These are phyloP conservation scores for Armadillidium nasatum DNA, from an alignment of 1,140 invertebrate genomes.

Conservation along the genomic window DNA sequence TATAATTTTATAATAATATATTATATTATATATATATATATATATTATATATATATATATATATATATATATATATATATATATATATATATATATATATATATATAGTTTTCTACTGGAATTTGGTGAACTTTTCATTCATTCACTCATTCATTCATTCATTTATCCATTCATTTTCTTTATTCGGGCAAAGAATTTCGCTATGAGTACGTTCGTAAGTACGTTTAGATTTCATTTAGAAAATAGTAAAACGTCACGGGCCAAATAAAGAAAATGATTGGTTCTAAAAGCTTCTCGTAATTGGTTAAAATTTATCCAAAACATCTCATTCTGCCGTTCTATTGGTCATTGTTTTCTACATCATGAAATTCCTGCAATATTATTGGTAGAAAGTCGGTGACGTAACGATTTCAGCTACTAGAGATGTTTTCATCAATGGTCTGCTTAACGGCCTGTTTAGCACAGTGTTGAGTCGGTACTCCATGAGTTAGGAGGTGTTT, in stretches of 20 bases:
- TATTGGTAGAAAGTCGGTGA: neutral
- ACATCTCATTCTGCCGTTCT: neutral
- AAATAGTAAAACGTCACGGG: neutral
- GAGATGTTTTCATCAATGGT: constrained; percentile 12
- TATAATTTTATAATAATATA: no score
- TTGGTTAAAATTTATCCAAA: constrained; percentile 4
- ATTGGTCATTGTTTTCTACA: neutral
- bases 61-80: constrained; percentile 6
- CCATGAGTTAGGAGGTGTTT: neutral
- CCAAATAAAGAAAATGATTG: neutral
- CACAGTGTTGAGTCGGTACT: neutral
- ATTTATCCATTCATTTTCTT: neutral
- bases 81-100: neutral
- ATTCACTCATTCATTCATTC: neutral
- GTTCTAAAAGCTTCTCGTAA: neutral
- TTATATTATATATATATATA: constrained; percentile 15
- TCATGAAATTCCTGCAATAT: neutral
- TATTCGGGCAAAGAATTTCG: neutral
- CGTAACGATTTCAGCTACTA: neutral
- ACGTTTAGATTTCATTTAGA: neutral
- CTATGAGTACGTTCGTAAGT: neutral
- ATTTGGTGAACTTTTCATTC: neutral
- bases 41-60: constrained; percentile 1
- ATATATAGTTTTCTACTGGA: neutral
- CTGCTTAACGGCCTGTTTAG: neutral